Evolutionary conservation across 2,888 invertebrate species (phyloP).

Genomic region (Netelia inedita): DNA sequence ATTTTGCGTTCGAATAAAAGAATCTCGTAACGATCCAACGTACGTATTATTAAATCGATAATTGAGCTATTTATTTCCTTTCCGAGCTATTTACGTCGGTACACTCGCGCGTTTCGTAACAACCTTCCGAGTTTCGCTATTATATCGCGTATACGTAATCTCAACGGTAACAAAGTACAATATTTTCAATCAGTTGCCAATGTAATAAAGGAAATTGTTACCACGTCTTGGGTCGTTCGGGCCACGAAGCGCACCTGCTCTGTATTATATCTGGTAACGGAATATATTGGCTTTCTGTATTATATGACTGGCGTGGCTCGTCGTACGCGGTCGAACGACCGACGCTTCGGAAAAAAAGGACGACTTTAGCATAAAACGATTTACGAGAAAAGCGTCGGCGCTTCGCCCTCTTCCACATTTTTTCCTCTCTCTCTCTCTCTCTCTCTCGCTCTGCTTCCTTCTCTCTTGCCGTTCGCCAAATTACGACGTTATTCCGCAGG

Average conservation of each 20-base stretch:
- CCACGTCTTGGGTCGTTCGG: neutral
- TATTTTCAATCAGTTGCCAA: slow-evolving; percentile 14
- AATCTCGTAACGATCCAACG: too few relatives aligned
- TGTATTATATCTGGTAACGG: slow-evolving; percentile 24
- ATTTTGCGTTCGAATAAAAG: too few relatives aligned
- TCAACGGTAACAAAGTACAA: neutral
- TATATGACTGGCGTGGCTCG: slow-evolving; percentile 43
- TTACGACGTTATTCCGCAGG: slow-evolving; percentile 51
- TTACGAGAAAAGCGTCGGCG: slow-evolving; percentile 70
- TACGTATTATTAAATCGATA: too few relatives aligned
- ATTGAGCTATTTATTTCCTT: too few relatives aligned
- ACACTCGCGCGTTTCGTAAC: neutral
- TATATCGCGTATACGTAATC: neutral
- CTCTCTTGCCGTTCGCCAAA: slow-evolving; percentile 29
- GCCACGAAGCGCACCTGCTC: neutral
- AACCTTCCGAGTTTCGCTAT: neutral
- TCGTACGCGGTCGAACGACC: slow-evolving; percentile 45
- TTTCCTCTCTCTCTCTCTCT: neutral
- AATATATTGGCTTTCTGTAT: slow-evolving; percentile 51
- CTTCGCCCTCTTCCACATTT: slow-evolving; percentile 30
- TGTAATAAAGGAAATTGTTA: neutral
- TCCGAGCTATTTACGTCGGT: too few relatives aligned
- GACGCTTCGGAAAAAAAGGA: slow-evolving; percentile 33
- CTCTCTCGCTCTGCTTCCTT: neutral
- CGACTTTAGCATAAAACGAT: slow-evolving; percentile 74